Percentiles rank a stretch among this genome's conserved stretches.
Conservation (phyloP, 2,797 vertebrate species). For the Etheostoma nigrum region DNA sequence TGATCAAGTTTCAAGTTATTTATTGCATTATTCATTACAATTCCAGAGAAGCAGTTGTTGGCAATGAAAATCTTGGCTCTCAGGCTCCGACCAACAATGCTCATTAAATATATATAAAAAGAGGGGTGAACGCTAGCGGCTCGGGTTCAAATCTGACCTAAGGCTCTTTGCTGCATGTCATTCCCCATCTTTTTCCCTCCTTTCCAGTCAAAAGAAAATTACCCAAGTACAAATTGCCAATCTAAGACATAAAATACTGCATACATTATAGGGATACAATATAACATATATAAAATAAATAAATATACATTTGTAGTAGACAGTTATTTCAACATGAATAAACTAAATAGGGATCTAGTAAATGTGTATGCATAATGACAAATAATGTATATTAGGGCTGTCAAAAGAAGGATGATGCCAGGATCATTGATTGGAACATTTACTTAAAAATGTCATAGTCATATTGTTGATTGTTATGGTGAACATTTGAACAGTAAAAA, state of each 20-base stretch:
- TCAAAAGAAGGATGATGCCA: too few species aligned
- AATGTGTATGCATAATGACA: not conserved
- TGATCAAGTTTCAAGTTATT: not conserved
- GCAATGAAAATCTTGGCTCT: conserved; percentile 3
- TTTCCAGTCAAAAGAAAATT: not conserved
- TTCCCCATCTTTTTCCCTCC: too few species aligned
- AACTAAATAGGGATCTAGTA: not conserved
- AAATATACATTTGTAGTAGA: not conserved
- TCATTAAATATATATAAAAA: not conserved
- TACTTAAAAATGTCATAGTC: too few species aligned
- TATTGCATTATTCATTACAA: not conserved
- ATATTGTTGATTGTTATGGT: too few species aligned
- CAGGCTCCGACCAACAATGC: not conserved
- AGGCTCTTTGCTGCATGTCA: too few species aligned
- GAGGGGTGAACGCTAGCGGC: too few species aligned
- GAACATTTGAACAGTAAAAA: too few species aligned
- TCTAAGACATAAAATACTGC: not conserved
- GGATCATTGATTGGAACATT: too few species aligned
- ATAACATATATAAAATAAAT: not conserved
- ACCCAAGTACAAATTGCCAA: not conserved
- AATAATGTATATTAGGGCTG: too few species aligned
- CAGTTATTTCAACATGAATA: not conserved
- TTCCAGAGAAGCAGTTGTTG: not conserved
- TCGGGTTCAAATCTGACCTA: too few species aligned
- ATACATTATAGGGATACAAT: not conserved